Evolutionary conservation across 2,113 vertebrate genomes (phyloP), one percentile per base, ranked within the genome.

Genomic region (Seriola quinqueradiata): DNA sequence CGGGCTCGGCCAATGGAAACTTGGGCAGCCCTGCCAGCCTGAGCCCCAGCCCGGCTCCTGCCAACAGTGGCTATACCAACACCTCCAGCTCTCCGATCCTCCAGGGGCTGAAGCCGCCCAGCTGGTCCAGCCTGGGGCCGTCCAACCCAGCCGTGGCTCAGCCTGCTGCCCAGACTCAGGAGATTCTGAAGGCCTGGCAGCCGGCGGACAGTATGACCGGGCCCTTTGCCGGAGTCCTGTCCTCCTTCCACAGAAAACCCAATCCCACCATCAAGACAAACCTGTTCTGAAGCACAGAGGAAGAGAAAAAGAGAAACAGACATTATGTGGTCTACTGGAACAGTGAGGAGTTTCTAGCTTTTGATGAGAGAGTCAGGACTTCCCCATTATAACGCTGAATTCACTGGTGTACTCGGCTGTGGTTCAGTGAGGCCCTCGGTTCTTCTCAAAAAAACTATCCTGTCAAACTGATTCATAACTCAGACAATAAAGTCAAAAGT

Each of bases 141-240:
- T 92, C 95, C 64, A 95, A 96, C 82, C 95, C 95, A 0, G 96
- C 94, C 21, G 83, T 77, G 66, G 95, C 95, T 48, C 94, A 97
- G 7, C 95, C 92, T 4, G 89, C 90, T 16, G 75, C 72, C 74
- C 94, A 95, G 86, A 94, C 92, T 76, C 93, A 96, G 5, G 97
- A 98, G 86, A 95, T 99, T 59, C 96, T 99, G 78, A 98, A 98
- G 87, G 96, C 97, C 78, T 98, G 97, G 97, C 97, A 98, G 94
- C 96, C 97, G 0, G 94, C 96, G 4, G 97, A 98, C 84, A 96
- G 96, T 52, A 95, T 97, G 89, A 96, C 96, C 0, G 98, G 97
- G 52, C 97, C 98, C 36, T 99, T 99, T 85, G 97, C 98, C 0
- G 97, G 97, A 6, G 97, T 99, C 48, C 96, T 99, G 71, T 99